A percentile compares a stretch with the other conserved stretches of the same genome.
These are phyloP conservation scores for Campopleginae sp. DNA, from an alignment of 2,888 invertebrate species.

Conservation along the genomic window DNA sequence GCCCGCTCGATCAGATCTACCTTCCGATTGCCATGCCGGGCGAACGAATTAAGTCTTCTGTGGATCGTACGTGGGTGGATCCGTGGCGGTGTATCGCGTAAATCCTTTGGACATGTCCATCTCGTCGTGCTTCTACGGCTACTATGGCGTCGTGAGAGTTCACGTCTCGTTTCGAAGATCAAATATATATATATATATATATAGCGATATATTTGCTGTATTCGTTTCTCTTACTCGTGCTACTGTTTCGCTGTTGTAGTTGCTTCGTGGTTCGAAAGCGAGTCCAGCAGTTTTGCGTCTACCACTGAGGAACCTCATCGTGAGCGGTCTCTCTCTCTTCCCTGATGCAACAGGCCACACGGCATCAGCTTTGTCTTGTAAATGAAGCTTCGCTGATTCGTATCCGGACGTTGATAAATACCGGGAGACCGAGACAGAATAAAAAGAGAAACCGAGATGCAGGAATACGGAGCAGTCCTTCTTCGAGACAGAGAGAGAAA, in stretches of 20 bases:
- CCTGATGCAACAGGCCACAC: conserved; percentile 73
- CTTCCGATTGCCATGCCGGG: conserved; percentile 66
- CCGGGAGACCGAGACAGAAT: conserved; percentile 72
- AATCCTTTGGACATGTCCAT: conserved; percentile 62
- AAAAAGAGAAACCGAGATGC: conserved; percentile 57
- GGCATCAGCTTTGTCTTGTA: conserved; percentile 83
- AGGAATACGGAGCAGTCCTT: conserved; percentile 32
- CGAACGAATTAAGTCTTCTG: conserved; percentile 78
- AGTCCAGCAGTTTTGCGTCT: conserved; percentile 31
- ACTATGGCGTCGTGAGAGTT: conserved; percentile 58
- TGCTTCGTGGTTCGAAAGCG: conserved; percentile 33
- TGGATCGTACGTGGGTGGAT: conserved; percentile 78
- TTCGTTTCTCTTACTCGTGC: conserved; percentile 54
- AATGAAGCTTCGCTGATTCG: conserved; percentile 83
- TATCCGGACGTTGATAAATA: conserved; percentile 84
- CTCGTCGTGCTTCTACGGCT: conserved; percentile 55
- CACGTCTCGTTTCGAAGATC: conserved; percentile 55
- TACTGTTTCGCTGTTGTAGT: conserved; percentile 60
- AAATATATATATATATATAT: conserved; percentile 7
- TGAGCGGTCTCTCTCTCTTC: conserved; percentile 68
- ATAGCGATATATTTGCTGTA: conserved; percentile 45
- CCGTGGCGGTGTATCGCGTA: conserved; percentile 62
- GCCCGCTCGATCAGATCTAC: conserved; percentile 69
- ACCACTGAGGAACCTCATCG: conserved; percentile 57
- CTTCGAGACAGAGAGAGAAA: conserved; percentile 36